Evolutionary conservation across 2,797 vertebrate genomes (phyloP), one percentile per base, ranked within the genome.

Genomic region (Sebastes dallii): DNA sequence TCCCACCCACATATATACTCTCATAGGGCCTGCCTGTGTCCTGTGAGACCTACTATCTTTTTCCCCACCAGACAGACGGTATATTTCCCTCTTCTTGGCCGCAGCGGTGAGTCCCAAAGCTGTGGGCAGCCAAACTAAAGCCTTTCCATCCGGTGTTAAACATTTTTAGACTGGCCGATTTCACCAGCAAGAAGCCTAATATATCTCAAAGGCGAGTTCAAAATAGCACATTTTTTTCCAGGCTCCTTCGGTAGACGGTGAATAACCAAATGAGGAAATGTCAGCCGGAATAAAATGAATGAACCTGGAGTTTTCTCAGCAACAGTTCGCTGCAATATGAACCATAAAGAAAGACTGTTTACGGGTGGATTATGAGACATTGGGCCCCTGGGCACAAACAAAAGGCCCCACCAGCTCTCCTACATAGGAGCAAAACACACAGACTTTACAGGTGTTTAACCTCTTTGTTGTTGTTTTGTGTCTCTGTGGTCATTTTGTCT

Each of bases 141-240:
- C 83, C 77, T 91, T 93, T 91, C 91, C 91, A 81, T 91, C 88
- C 78, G 83, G 84, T 79, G 88, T 76, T 36, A 72, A 77, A 84
- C 88, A 82, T 89, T 93, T 93, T 92, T 94, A 92, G 90, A 84
- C 83, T 1, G 29, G 78, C 46, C 42, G n/a, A 77, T 88, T 91
- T 91, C 80, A 84, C 83, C 86, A 86, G 87, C 75, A 56, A 30
- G 62, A 65, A 81, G 85, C 83, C 82, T 75, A 81, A 91, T 85
- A 86, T 88, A 90, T 86, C 88, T 86, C 88, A 75, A 85, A 81
- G 68, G 79, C 36, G 18, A 77, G 72, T 88, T 88, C 42, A 74
- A 90, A 91, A 90, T 82, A 88, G 85, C 72, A 66, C 50, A 16
- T 87, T 89, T 42, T 87, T 80, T 89, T 90, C 87, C 85, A 82